Percentiles rank a stretch among this genome's conserved stretches.
Evolutionary conservation across 2,113 vertebrate genomes (phyloP).

Genomic region (chimpanzee (Pan troglodytes)): NHGRI_mPanTro3-v2.1_pri NC_072402.2:95537001-95537500

Average conservation of each 20-base stretch:
- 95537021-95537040: not conserved
- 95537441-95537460: not conserved
- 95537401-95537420: not conserved
- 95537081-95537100: not conserved
- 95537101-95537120: not conserved
- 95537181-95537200: not conserved
- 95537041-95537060: not conserved
- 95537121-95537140: not conserved
- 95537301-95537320: not conserved
- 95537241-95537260: not conserved
- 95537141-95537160: too few species aligned
- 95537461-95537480: not conserved
- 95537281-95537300: not conserved
- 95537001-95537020: not conserved
- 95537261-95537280: not conserved
- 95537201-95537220: not conserved
- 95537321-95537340: not conserved
- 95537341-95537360: not conserved
- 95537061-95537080: not conserved
- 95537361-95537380: not conserved
- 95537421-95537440: not conserved
- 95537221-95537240: not conserved
- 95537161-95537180: not conserved
- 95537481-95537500: not conserved
- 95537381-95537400: not conserved